phyloP scores from a whole-genome alignment of 2,888 invertebrate species.

The Alcis repandata region DNA sequence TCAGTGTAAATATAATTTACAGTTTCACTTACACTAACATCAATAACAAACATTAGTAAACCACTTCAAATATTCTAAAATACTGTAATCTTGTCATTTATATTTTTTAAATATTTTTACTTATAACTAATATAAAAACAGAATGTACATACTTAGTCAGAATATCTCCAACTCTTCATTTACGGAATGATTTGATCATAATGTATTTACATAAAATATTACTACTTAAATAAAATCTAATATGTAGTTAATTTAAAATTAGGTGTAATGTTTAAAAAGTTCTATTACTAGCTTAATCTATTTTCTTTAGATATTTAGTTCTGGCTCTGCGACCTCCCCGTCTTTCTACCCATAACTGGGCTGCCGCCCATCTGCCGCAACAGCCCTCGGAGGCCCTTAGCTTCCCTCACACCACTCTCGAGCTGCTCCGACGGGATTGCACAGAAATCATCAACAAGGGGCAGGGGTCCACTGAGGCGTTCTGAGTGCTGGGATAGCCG shows the following conservation, averaged over 20 bases:
- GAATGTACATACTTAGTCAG: background rate
- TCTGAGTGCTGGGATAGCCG: conserved; percentile 88
- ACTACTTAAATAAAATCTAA: too few relatives aligned
- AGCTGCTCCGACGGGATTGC: conserved; percentile 93
- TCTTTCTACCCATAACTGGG: conserved; percentile 92
- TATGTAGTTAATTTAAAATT: background rate
- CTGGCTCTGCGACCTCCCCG: conserved; percentile 82
- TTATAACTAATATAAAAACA: conserved; percentile 1
- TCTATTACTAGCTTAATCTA: too few relatives aligned
- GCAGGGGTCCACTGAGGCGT: conserved; percentile 88
- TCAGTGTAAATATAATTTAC: too few relatives aligned
- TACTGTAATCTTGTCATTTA: too few relatives aligned
- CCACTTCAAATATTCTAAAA: too few relatives aligned
- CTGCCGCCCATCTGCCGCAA: conserved; percentile 95
- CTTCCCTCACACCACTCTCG: conserved; percentile 88
- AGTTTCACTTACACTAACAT: too few relatives aligned
- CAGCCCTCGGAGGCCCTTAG: conserved; percentile 91
- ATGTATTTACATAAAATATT: too few relatives aligned
- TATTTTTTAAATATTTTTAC: background rate
- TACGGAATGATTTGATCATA: background rate
- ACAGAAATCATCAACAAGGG: conserved; percentile 96
- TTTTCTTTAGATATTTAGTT: conserved; percentile 59
- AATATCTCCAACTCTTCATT: background rate
- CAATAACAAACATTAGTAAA: too few relatives aligned
- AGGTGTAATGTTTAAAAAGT: too few relatives aligned